Evolutionary conservation across 2,797 vertebrate species (phyloP), one percentile per base, ranked within the genome.

Genomic region (Pyrocephalus nanus): DNA sequence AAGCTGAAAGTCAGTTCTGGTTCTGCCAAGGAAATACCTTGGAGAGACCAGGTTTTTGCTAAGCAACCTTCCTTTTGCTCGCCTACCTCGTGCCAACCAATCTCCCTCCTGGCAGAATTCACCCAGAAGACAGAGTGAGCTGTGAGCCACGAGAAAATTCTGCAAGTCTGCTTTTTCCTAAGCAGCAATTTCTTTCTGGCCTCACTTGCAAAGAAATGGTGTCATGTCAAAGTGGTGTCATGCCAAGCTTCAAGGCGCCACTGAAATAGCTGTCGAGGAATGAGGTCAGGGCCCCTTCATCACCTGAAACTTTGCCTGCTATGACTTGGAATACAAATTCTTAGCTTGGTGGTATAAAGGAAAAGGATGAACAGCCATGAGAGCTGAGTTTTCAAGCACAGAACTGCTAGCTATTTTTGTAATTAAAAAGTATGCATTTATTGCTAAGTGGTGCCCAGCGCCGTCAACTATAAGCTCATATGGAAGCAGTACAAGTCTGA

Each of bases 321-420:
- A 29, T 3, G 6, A 53, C 78, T 90, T 4, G 8, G 66, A 94
- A 84, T 92, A 93, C 51, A 72, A 83, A 93, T 89, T 73, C 85
- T 90, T 88, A 84, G 85, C 87, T 94, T 81, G 73, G 89, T 91
- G 78, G 73, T 79, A 88, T 45, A 94, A 94, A 94, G 93, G 80
- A 92, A 95, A 94, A 96, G 58, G 76, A 96, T 96, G 96, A 91
- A 77, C 77, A 81, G 87, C 89, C 93, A 92, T 94, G 95, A 83
- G 69, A 96, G 89, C 82, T 81, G 82, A 70, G 55, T 86, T 86
- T 84, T 86, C 79, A 96, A 94, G 92, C 93, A 96, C 72, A 50
- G 50, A 86, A 75, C 42, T 83, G 76, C 76, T 78, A 60, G 79
- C 65, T 92, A 42, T 18, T 90, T 90, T 93, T 88, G 58, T 75